Evolutionary conservation across 2,113 vertebrate species (phyloP).

Genomic region (Eclectus roratus): DNA sequence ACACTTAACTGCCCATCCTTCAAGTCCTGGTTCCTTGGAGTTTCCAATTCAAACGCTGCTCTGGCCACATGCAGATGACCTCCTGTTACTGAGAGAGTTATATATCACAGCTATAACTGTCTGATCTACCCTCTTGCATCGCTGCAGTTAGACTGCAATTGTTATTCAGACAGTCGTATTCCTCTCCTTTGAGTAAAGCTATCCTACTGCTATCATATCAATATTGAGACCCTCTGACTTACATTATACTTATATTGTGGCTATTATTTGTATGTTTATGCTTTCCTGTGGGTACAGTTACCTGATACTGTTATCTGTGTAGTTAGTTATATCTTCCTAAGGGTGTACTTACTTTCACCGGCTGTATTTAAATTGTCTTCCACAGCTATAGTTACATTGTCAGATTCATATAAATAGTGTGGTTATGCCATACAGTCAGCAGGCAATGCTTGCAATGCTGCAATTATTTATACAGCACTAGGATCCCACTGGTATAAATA

Average conservation of each 20-base stretch:
- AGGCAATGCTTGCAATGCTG: background rate
- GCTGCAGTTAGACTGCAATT: background rate
- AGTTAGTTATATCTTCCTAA: conserved; percentile 39
- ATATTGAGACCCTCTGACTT: conserved; percentile 13
- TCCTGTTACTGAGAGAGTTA: background rate
- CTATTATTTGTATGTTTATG: conserved; percentile 47
- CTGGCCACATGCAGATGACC: background rate
- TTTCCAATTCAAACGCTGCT: background rate
- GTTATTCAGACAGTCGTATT: background rate
- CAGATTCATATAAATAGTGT: background rate
- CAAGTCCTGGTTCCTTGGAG: background rate
- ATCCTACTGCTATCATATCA: background rate
- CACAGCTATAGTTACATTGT: background rate
- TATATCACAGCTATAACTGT: background rate
- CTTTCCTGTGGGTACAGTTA: conserved; percentile 26
- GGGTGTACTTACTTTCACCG: background rate
- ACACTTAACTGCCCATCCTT: too few species aligned
- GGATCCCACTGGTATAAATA: conserved; percentile 13
- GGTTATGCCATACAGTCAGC: background rate
- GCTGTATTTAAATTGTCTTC: conserved; percentile 32
- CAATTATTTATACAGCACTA: background rate
- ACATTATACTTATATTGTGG: background rate
- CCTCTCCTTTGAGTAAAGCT: background rate
- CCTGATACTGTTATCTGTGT: conserved; percentile 28
- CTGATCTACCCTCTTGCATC: background rate